Base-by-base conservation (phyloP, 2,113 vertebrate species). In the Turdus rufiventris region DNA sequence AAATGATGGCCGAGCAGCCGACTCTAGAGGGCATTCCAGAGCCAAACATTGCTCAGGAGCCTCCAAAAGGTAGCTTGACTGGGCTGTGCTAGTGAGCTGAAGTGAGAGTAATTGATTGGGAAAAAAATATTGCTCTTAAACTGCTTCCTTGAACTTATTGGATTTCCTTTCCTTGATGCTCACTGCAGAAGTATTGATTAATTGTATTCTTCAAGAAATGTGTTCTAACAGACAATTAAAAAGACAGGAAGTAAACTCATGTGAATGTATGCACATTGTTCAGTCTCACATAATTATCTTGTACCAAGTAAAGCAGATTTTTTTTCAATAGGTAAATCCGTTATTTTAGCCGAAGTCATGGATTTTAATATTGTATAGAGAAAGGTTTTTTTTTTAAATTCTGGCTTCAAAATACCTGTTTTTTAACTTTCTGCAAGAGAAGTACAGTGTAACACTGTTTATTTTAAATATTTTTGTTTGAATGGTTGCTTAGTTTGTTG, bases 61-160 rank as follows among this genome's bases (percentile, higher is more conserved):
- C 97, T 33, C 76, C 71, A 5, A 97, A 96, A 98, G 98, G 98
- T 98, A 97, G 31, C 17, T 66, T 51, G 42, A 8, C 23, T 29
- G 53, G 26, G 56, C 50, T 76, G 29, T 50, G 57, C 11, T 38
- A 6, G n/a, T 17, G 9, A 73, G 25, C 26, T 54, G 26, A 50
- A 84, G 28, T 4, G 1, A 26, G 18, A 15, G 8, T 25, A 26
- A 20, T 58, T 4, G 1, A 20, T 1, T 25, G 38, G 18, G 1
- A 2, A 31, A 42, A 62, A 61, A 43, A 5, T 23, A 29, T 0
- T 79, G 31, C 11, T 79, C 43, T 85, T 83, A 57, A 90, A 50
- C 36, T 51, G 45, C 47, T 78, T 47, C 47, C 67, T 79, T 48
- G 28, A 48, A 56, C 14, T 17, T 47, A 0, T 2, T 76, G 33